Evolutionary conservation across 2,797 vertebrate species (phyloP).

Genomic region (Buceros bicornis): DNA sequence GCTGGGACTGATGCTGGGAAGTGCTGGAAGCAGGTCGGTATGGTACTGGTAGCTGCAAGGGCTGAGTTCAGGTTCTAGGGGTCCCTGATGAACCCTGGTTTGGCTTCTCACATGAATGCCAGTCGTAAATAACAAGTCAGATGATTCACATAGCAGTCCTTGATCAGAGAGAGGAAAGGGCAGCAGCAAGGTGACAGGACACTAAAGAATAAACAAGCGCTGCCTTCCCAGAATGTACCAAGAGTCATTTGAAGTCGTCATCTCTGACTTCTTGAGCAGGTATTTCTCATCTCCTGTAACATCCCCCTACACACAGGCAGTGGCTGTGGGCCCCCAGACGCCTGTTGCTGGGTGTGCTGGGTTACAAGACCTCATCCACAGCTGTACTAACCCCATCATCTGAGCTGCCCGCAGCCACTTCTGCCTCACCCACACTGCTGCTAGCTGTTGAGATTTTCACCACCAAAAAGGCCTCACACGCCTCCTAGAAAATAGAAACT

Average conservation of each 20-base stretch:
- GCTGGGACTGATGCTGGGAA: background rate
- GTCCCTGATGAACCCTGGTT: background rate
- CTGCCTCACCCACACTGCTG: background rate
- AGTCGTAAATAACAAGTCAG: background rate
- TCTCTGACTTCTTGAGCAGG: background rate
- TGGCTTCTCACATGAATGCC: background rate
- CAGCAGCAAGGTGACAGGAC: background rate
- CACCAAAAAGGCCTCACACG: background rate
- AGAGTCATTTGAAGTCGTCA: background rate
- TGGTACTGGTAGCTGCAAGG: background rate
- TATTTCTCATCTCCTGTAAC: background rate
- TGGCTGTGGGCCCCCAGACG: background rate
- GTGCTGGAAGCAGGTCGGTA: background rate
- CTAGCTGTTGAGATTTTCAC: background rate
- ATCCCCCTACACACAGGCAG: background rate
- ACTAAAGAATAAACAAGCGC: background rate
- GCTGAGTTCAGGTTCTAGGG: background rate
- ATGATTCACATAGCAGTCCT: background rate
- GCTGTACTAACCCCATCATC: accelerated
- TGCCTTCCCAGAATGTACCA: background rate
- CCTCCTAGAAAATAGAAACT: background rate
- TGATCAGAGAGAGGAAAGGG: background rate
- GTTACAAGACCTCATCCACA: background rate
- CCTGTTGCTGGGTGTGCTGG: background rate
- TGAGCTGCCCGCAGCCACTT: background rate